phyloP scores from a whole-genome alignment of 2,888 invertebrate species.

The Falcaria lacertinaria region DNA sequence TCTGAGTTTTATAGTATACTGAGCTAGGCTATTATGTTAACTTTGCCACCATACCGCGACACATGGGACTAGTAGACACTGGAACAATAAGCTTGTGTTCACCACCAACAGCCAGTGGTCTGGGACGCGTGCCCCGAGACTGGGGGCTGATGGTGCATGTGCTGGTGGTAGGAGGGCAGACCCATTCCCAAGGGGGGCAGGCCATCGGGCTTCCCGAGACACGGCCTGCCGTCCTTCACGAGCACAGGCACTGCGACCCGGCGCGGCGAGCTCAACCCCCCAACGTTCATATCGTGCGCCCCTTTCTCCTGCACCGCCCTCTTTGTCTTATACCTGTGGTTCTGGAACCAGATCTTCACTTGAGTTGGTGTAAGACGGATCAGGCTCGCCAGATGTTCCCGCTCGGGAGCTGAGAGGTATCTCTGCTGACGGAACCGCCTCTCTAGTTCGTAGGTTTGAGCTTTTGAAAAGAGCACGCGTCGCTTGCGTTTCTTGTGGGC shows the following conservation, averaged over 20 bases:
- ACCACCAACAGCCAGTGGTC: conserved; percentile 79
- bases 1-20: not conserved
- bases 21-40: not conserved
- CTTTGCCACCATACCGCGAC: conserved; percentile 24
- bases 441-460: conserved; percentile 97
- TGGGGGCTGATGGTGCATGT: conserved; percentile 64
- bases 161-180: conserved; percentile 72
- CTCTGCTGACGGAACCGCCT: conserved; percentile 96
- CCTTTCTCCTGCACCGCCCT: conserved; percentile 97
- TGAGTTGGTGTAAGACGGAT: conserved; percentile 98
- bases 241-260: conserved; percentile 96
- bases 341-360: conserved; percentile 99
- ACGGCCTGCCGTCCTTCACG: conserved; percentile 96
- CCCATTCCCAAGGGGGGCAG: conserved; percentile 69
- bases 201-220: conserved; percentile 82
- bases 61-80: conserved; percentile 60
- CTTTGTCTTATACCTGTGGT: conserved; percentile 99
- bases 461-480: conserved; percentile 97
- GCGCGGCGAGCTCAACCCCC: conserved; percentile 89
- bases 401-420: conserved; percentile 97
- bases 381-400: conserved; percentile 96
- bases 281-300: conserved; percentile 82
- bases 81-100: conserved; percentile 30
- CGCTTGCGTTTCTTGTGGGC: conserved; percentile 95
- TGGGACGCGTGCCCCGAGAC: conserved; percentile 57